Evolutionary conservation across 2,797 vertebrate genomes (phyloP).

Genomic region (Sebastes kiyomatsui): DNA sequence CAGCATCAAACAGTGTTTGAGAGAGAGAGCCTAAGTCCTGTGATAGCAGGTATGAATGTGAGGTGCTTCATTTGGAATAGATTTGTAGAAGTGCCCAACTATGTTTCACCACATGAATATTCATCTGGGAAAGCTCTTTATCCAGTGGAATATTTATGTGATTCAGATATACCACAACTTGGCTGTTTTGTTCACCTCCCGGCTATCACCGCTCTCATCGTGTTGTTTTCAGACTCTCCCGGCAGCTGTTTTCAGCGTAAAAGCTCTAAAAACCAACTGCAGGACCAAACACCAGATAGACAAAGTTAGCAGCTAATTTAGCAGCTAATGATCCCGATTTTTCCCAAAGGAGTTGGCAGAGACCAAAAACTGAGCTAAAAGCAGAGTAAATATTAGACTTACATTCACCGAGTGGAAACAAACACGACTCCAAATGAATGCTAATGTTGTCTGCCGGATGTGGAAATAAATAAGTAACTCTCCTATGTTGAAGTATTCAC

Average conservation of each 20-base stretch:
- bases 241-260: accelerated
- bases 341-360: not conserved
- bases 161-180: not conserved
- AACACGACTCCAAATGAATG: not conserved
- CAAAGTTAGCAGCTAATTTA: not conserved
- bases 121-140: slow-evolving; percentile 18
- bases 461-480: accelerated
- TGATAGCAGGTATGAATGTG: not conserved
- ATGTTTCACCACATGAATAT: slow-evolving; percentile 15
- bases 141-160: not conserved
- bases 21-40: not conserved
- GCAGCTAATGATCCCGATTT: not conserved
- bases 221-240: not conserved
- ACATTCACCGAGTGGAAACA: not conserved
- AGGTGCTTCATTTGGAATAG: slow-evolving; percentile 9
- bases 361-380: not conserved
- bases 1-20: not conserved
- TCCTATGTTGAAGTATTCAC: not conserved
- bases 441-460: not conserved
- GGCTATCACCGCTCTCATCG: not conserved
- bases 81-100: slow-evolving; percentile 12
- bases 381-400: not conserved
- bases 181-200: not conserved
- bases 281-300: not conserved
- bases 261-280: not conserved